Evolutionary conservation across 2,113 vertebrate species (phyloP), one percentile per base, ranked within the genome.

Genomic region (Syngnathus typhle): DNA sequence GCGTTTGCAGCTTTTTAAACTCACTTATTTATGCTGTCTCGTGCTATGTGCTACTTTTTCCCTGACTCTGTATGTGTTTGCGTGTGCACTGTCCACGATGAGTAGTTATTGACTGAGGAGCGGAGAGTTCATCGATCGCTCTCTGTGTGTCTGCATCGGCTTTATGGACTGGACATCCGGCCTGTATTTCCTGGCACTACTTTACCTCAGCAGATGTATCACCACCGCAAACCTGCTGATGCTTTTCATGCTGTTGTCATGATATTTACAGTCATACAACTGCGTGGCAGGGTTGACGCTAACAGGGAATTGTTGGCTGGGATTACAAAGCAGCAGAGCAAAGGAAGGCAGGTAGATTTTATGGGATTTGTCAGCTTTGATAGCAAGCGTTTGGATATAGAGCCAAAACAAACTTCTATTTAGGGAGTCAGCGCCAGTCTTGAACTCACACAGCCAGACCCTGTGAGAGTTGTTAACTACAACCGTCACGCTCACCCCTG

Each of bases 41-140:
- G 18, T 52, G 19, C 19, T 52, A 52, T 7, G 49, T n/a, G 49
- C 49, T 52, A 3, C 47, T n/a, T 18, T 19, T n/a, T n/a, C 6
- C 43, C 4, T 65, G 39, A 6, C 5, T 38, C 32, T 43, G n/a
- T 67, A 27, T 66, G 51, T 65, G 63, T 36, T 0, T 66, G 36
- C 55, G 11, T 37, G 23, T 11, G 16, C 71, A 27, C 18, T 67
- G 32, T 16, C 19, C 52, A 61, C 65, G 73, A 78, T 78, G 63
- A 81, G 60, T 38, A 65, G 3, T 51, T 80, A 69, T 72, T 78
- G 77, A 79, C 52, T 51, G 65, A 56, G 44, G 46, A 46, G 41
- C 60, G 74, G 62, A 74, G 60, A 66, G 54, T 60, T 69, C 75
- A 85, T 85, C 80, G 84, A 87, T 85, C 41, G 5, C 66, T 23